Evolutionary conservation across 92 coral and sea anemone species (phyloP).

Genomic region (Actinostola sp.): DNA sequence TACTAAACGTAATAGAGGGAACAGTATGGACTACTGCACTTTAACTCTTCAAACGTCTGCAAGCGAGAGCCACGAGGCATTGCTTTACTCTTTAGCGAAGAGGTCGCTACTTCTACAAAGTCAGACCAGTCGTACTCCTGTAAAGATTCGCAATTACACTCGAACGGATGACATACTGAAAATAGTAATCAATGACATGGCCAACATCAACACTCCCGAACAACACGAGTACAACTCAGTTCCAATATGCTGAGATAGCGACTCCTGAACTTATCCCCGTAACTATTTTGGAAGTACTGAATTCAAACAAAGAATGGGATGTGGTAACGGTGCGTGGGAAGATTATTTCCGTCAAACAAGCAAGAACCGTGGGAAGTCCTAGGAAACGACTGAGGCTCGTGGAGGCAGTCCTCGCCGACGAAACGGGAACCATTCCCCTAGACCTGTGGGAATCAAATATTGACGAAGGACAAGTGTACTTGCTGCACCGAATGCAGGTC

Average conservation of each 20-base stretch:
- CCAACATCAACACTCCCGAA: slow-evolving; percentile 45
- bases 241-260: slow-evolving; percentile 43
- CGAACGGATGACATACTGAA: slow-evolving; percentile 41
- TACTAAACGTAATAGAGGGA: slow-evolving; percentile 42
- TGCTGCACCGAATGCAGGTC: slow-evolving; percentile 28
- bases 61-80: slow-evolving; percentile 41
- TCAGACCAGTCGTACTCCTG: slow-evolving; percentile 37
- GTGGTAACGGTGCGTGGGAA: slow-evolving; percentile 51
- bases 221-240: slow-evolving; percentile 47
- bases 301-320: slow-evolving; percentile 51
- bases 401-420: slow-evolving; percentile 40
- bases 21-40: slow-evolving; percentile 63
- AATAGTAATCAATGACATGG: slow-evolving; percentile 66
- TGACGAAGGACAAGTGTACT: slow-evolving; percentile 29
- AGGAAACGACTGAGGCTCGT: slow-evolving; percentile 14
- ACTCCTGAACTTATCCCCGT: slow-evolving; percentile 2
- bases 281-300: slow-evolving; percentile 37
- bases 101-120: slow-evolving; percentile 50
- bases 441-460: slow-evolving; percentile 54
- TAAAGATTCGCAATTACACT: slow-evolving; percentile 53
- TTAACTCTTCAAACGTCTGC: slow-evolving; percentile 53
- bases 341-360: slow-evolving; percentile 38
- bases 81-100: slow-evolving; percentile 48
- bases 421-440: slow-evolving; percentile 30
- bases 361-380: slow-evolving; percentile 33